These are phyloP conservation scores for Meandrina meandrites DNA, from an alignment of 92 coral and sea anemone species.

Conservation along the genomic window DNA sequence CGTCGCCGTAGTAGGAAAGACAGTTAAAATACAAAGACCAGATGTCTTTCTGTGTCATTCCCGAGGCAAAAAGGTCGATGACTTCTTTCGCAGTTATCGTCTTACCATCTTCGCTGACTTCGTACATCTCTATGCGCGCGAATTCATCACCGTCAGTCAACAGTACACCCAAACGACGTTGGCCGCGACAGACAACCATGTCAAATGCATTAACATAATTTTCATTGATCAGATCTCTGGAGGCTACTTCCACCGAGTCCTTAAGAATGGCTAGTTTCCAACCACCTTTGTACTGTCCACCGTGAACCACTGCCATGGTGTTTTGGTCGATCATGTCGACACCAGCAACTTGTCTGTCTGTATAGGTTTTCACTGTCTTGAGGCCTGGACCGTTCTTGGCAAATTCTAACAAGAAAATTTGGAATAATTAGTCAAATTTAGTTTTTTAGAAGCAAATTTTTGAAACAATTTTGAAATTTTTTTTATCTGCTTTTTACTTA, in stretches of 20 bases:
- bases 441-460: too few relatives aligned
- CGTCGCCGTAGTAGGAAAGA: background rate
- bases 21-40: background rate
- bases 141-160: background rate
- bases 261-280: conserved; percentile 4
- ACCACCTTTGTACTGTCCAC: background rate
- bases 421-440: background rate
- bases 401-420: conserved; percentile 11
- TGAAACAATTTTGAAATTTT: too few relatives aligned
- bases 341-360: background rate
- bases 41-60: background rate
- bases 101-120: conserved; percentile 33
- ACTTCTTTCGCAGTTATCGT: background rate
- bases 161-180: conserved; percentile 22
- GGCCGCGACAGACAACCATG: conserved; percentile 16
- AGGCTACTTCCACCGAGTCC: background rate
- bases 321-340: conserved; percentile 10
- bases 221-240: background rate
- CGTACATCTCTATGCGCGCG: conserved; percentile 17
- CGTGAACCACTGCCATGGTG: conserved; percentile 14
- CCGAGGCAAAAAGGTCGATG: background rate
- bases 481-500: too few relatives aligned
- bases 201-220: background rate
- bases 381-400: conserved; percentile 22
- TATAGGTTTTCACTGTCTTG: background rate